Evolutionary conservation across 2,888 invertebrate genomes (phyloP), one percentile per base, ranked within the genome.

Genomic region (Amphipyra tragopoginis): DNA sequence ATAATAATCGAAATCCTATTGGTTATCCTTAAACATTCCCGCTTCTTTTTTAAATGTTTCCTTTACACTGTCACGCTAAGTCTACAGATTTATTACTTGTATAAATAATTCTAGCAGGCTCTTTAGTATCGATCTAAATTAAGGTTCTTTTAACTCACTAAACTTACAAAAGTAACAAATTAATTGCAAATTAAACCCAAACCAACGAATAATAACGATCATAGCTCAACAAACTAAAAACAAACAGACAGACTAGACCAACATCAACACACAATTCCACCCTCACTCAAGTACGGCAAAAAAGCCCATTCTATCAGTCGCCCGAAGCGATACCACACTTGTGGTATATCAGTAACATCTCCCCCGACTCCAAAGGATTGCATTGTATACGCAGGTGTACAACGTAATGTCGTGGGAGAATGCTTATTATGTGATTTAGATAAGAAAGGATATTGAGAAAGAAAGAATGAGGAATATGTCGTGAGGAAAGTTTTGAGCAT

Each of bases 281-380:
- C 15, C 11, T 50, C 10, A 7, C 13, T 38, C 5, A 40, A 14
- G 4, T 9, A 14, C n/a, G n/a, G 15, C 15, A 65, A 65, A 47
- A 26, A 9, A 10, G 2, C 13, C 44, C 34, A 29, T 5, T 38
- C 26, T 2, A 5, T 1, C 36, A 29, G 26, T 11, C 10, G 69
- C 69, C 69, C 43, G 48, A 38, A 71, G 69, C 72, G 50, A 34
- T 50, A 43, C 38, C 40, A 60, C 48, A 53, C 39, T 55, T 40
- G 53, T 14, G 14, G 11, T 36, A 38, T 68, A 64, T 64, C 64
- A 9, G 53, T 65, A 43, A 29, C 71, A 14, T 11, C 71, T 69
- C 68, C 59, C 68, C 65, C 65, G 65, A 65, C 13, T 44, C 44
- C 56, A 55, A 65, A 71, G 69, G 72, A 60, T 71, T 65, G 65